phyloP scores from a whole-genome alignment of 1,140 invertebrate species.

The Lamellibrachia luymesi region DNA sequence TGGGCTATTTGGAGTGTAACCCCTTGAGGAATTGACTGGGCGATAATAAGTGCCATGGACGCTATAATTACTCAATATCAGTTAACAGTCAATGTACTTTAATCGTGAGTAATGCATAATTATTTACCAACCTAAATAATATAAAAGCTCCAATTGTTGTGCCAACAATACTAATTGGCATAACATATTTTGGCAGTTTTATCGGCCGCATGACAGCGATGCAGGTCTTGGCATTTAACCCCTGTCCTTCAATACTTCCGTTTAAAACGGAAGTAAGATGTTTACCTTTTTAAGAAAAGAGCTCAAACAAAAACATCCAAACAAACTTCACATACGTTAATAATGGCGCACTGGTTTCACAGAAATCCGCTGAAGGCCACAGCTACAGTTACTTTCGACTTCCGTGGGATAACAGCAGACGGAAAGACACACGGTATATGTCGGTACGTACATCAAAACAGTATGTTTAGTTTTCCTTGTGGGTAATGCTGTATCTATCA shows the following conservation, averaged over 20 bases:
- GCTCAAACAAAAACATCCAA: background rate
- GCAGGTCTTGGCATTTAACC: background rate
- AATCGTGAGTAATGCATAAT: background rate
- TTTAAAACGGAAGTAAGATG: slow-evolving; percentile 1
- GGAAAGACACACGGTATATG: slow-evolving; percentile 61
- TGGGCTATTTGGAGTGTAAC: too few relatives aligned
- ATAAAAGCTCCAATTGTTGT: background rate
- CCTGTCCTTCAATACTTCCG: background rate
- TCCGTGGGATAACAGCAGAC: slow-evolving; percentile 62
- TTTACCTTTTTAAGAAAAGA: background rate
- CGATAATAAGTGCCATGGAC: background rate
- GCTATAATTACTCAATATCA: background rate
- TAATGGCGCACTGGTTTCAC: slow-evolving; percentile 75
- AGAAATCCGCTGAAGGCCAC: slow-evolving; percentile 71
- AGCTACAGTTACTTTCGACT: slow-evolving; percentile 64
- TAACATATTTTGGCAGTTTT: slow-evolving; percentile 7
- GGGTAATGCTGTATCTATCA: background rate
- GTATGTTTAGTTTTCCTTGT: background rate
- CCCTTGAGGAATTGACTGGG: background rate
- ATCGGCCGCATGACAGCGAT: background rate
- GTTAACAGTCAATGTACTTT: background rate
- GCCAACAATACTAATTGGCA: slow-evolving; percentile 8
- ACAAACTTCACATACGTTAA: slow-evolving; percentile 20
- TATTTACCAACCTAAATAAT: slow-evolving; percentile 8
- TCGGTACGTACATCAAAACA: slow-evolving; percentile 51